Percentiles rank a stretch among this genome's conserved stretches.
Conservation (phyloP, 1,140 invertebrate genomes). For the Eumeta japonica region DNA sequence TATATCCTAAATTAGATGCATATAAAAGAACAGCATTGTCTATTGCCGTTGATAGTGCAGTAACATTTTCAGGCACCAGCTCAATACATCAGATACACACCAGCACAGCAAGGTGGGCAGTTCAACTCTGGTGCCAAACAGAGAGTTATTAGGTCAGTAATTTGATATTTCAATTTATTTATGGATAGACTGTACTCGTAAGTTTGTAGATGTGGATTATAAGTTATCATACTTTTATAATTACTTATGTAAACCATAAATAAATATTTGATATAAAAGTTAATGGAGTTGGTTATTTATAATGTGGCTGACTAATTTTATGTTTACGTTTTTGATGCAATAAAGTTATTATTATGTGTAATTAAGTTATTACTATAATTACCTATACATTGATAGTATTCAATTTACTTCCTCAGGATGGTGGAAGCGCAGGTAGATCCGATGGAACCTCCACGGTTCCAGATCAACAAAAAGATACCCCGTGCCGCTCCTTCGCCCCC, state of each 20-base stretch:
- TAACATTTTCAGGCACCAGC: slow-evolving; percentile 68
- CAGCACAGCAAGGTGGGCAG: slow-evolving; percentile 91
- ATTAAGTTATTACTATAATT: slow-evolving; percentile 3
- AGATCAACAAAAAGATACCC: slow-evolving; percentile 95
- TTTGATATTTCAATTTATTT: slow-evolving; percentile 5
- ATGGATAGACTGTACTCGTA: no score
- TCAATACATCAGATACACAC: slow-evolving; percentile 96
- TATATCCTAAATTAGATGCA: neutral
- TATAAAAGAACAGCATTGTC: neutral
- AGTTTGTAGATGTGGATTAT: no score
- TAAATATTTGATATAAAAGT: no score
- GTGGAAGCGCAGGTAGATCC: slow-evolving; percentile 79
- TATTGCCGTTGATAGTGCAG: slow-evolving; percentile 24
- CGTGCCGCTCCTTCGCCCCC: slow-evolving; percentile 97
- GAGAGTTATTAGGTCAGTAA: slow-evolving; percentile 78
- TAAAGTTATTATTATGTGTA: slow-evolving; percentile 3
- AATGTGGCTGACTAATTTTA: no score
- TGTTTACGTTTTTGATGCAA: no score
- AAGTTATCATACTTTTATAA: no score
- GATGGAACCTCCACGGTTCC: slow-evolving; percentile 97
- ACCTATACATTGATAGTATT: slow-evolving; percentile 94
- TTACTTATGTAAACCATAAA: no score
- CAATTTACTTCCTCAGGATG: slow-evolving; percentile 26
- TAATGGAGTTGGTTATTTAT: no score
- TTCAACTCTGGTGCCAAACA: slow-evolving; percentile 98